phyloP scores from a whole-genome alignment of 1,140 invertebrate genomes.

The Drosophila mayri region DNA sequence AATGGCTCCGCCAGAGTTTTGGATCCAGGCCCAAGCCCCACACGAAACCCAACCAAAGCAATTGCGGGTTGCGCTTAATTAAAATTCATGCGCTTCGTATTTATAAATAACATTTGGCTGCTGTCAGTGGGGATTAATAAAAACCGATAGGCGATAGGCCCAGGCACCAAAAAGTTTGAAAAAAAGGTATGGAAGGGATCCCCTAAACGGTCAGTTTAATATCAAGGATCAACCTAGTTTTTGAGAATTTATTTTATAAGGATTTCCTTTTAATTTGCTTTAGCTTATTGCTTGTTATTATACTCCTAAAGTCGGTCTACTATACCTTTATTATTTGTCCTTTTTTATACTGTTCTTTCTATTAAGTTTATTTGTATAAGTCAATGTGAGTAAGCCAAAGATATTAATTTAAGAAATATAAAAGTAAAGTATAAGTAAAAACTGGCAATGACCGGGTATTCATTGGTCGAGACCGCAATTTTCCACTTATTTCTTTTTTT shows the following conservation, averaged over 20 bases:
- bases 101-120: conserved; percentile 58
- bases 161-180: background rate
- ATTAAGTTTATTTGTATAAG: background rate
- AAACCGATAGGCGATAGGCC: conserved; percentile 35
- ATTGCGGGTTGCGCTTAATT: conserved; percentile 61
- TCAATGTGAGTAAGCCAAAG: no score
- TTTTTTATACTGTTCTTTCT: background rate
- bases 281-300: background rate
- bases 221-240: background rate
- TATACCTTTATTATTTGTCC: no score
- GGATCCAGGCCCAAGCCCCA: conserved; percentile 9
- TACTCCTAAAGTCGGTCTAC: background rate
- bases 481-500: conserved; percentile 12
- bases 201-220: background rate
- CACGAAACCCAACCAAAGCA: conserved; percentile 15
- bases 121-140: conserved; percentile 51
- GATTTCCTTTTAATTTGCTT: background rate
- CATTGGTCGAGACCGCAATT: background rate
- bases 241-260: conserved; percentile 22
- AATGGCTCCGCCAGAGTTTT: conserved; percentile 40
- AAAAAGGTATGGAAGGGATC: background rate
- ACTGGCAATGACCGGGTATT: background rate
- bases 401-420: background rate
- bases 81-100: conserved; percentile 70
- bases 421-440: no score